A percentile compares a stretch with the other conserved stretches of the same genome.
Conservation (phyloP, 2,113 vertebrate species). For the Leptocoma aspasia region DNA sequence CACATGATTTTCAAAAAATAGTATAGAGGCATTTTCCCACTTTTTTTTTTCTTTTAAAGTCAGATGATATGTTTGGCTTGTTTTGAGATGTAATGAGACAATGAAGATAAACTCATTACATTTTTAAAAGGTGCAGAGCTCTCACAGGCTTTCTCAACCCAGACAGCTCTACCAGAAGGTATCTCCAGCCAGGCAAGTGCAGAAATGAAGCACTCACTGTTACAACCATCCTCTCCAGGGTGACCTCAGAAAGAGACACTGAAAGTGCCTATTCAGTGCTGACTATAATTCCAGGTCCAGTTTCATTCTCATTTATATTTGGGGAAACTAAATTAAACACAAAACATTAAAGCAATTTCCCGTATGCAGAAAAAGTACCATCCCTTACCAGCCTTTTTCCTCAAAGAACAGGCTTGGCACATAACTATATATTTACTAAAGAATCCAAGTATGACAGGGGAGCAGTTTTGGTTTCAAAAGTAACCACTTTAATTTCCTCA, state of each 20-base stretch:
- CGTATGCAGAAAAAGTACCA: not conserved
- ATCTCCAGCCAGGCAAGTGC: not conserved
- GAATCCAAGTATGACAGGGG: not conserved
- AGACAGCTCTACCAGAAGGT: not conserved
- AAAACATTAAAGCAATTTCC: not conserved
- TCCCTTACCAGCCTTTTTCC: not conserved
- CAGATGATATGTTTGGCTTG: not conserved
- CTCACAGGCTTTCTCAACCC: not conserved
- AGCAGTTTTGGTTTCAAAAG: not conserved
- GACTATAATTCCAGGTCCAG: not conserved
- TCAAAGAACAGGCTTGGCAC: not conserved
- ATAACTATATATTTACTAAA: accelerated
- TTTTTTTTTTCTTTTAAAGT: not conserved
- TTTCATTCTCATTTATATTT: not conserved
- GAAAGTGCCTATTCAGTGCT: not conserved
- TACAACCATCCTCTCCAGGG: accelerated
- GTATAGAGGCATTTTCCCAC: not conserved
- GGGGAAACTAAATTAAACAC: not conserved
- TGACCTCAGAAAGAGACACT: not conserved
- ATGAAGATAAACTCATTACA: not conserved
- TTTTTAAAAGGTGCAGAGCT: not conserved
- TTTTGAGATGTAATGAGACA: not conserved
- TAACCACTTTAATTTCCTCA: not conserved
- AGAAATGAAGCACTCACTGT: not conserved
- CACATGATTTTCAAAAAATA: not conserved